Evolutionary conservation across 2,113 vertebrate species (phyloP), one percentile per base, ranked within the genome.

Genomic region (Eurypyga helias): DNA sequence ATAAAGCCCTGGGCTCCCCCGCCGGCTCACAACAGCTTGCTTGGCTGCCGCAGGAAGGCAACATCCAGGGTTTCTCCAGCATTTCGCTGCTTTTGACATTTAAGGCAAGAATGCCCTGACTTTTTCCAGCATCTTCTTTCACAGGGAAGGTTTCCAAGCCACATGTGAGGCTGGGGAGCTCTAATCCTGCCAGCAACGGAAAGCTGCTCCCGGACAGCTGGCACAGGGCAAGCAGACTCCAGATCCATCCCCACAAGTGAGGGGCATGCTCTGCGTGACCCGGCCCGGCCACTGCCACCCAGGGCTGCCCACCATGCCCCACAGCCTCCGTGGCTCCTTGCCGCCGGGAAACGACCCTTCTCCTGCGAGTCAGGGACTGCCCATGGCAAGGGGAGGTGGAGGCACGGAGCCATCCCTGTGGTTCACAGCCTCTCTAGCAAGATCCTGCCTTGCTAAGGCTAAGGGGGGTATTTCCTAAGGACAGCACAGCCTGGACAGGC

Each of bases 181-280:
- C n/a, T 34, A 23, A 2, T 13, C 51, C 82, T 3, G 49, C 13
- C 25, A 18, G 67, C 51, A 57, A 11, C 45, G 2, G 1, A 20
- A 25, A n/a, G 45, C 52, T n/a, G 71, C 55, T 66, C 65, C 55
- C 0, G 0, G 66, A 9, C 1, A 23, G 75, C 66, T 62, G 64
- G 46, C 0, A 0, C 72, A 16, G 71, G 34, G 15, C 13, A 5
- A 51, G 75, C 2, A 23, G n/a, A 5, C 9, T 11, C 51, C 1
- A 1, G 8, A 25, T 62, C 26, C 25, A 1, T n/a, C 49, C 61
- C 54, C 3, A 4, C 19, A 3, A 8, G 29, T 0, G 2, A 36
- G 19, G 23, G 43, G 75, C 66, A 61, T 78, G 75, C 46, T 69
- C 64, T 3, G 1, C 3, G 20, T 31, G 46, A 6, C 41, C 45